These are phyloP conservation scores for Cabera pusaria DNA, from an alignment of 2,888 invertebrate genomes.

Conservation along the genomic window DNA sequence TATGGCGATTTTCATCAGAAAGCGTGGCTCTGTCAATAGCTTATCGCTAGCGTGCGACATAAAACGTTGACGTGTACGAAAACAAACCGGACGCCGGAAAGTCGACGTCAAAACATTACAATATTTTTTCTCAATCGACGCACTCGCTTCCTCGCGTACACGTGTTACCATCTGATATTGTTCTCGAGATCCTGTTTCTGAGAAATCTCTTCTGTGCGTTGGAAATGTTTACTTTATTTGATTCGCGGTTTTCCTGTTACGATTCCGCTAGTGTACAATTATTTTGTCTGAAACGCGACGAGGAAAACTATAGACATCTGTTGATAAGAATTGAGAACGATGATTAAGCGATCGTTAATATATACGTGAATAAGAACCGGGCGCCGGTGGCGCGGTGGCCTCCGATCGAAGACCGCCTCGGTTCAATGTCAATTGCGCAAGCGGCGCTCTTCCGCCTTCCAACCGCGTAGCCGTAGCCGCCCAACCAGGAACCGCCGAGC, in stretches of 20 bases:
- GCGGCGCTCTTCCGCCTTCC: slow-evolving; percentile 75
- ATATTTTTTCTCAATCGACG: slow-evolving; percentile 41
- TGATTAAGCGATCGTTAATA: slow-evolving; percentile 59
- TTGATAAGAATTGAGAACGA: slow-evolving; percentile 33
- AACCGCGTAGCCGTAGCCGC: slow-evolving; percentile 42
- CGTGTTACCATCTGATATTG: slow-evolving; percentile 36
- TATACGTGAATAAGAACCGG: slow-evolving; percentile 57
- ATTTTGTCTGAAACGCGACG: slow-evolving; percentile 28
- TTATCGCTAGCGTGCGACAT: slow-evolving; percentile 13
- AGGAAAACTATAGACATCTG: slow-evolving; percentile 40
- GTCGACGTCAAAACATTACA: slow-evolving; percentile 43
- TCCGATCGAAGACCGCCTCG: slow-evolving; percentile 64
- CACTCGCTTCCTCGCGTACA: slow-evolving; percentile 41
- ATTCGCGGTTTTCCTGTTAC: slow-evolving; percentile 53
- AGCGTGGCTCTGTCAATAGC: slow-evolving; percentile 16
- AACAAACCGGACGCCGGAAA: slow-evolving; percentile 37
- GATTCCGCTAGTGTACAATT: slow-evolving; percentile 30
- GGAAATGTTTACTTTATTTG: slow-evolving; percentile 37
- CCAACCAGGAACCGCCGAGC: slow-evolving; percentile 62
- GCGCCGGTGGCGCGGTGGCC: slow-evolving; percentile 66
- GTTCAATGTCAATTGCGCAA: slow-evolving; percentile 83
- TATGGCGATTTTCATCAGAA: slow-evolving; percentile 26
- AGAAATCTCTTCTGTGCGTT: slow-evolving; percentile 46
- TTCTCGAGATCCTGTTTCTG: slow-evolving; percentile 53
- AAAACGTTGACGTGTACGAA: slow-evolving; percentile 20